A percentile compares a stretch with the other conserved stretches of the same genome.
phyloP scores from a whole-genome alignment of 2,797 vertebrate species.

The Gambelia wislizenii region DNA sequence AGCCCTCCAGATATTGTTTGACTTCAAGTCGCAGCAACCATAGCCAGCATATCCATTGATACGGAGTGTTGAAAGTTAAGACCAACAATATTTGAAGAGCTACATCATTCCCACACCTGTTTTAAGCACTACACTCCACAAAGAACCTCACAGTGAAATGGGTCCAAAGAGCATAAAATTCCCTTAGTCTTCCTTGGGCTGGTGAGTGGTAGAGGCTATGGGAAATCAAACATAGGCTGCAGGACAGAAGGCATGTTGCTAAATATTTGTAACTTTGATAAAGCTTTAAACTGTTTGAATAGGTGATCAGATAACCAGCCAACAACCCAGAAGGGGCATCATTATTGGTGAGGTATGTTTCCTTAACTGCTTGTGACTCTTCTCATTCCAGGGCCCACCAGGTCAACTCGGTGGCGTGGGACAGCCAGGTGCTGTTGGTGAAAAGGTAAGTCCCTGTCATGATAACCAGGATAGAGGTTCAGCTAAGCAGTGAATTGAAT shows the following conservation, averaged over 20 bases:
- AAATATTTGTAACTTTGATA: background rate
- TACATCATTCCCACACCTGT: too few relatives aligned
- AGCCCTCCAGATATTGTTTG: too few relatives aligned
- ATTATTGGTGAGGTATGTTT: background rate
- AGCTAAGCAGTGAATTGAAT: conserved; percentile 86
- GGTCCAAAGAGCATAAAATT: background rate
- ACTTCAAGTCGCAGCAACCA: too few relatives aligned
- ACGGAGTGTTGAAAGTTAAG: too few relatives aligned
- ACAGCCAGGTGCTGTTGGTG: conserved; percentile 89
- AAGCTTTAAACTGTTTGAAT: background rate
- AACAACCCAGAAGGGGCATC: background rate
- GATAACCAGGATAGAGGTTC: background rate
- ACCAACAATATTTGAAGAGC: too few relatives aligned
- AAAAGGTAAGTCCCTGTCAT: conserved; percentile 84
- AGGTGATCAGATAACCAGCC: background rate
- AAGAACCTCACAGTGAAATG: too few relatives aligned
- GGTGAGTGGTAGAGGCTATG: background rate
- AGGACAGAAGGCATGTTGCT: background rate
- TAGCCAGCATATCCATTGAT: too few relatives aligned
- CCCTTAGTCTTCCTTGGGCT: background rate
- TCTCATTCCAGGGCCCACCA: conserved; percentile 78
- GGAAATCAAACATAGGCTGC: background rate
- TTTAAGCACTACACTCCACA: background rate
- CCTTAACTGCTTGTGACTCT: background rate
- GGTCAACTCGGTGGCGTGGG: conserved; percentile 88